Evolutionary conservation across 2,888 invertebrate genomes (phyloP), one percentile per base, ranked within the genome.

Genomic region (Hirtodrosophila trivittata): DNA sequence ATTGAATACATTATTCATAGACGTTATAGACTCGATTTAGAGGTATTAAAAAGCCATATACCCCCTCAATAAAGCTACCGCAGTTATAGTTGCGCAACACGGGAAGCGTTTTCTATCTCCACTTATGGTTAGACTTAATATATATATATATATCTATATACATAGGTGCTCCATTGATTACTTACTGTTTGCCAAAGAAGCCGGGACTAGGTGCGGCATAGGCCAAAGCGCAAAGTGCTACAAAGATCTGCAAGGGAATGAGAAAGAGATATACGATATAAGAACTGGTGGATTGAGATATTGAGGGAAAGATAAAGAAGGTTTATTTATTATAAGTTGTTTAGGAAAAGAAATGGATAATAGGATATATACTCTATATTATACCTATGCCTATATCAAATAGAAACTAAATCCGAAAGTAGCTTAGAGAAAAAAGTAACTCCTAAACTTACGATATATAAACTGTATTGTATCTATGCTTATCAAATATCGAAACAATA

Each of bases 151-250:
- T 32, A 32, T 32, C 3, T 21, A 21, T 21, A 21, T 21, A 5
- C 5, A 21, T 21, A 21, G 5, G 18, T 21, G 18, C 28, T 28
- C 9, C 9, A 43, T 41, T 28, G 42, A 63, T 46, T 77, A 89
- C 90, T 90, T 77, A 90, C 90, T 90, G 90, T 77, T 87, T 89
- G 67, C 87, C 85, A 73, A 87, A 85, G 80, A 89, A 89, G 68
- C 88, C 89, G 47, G 90, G 89, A 55, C 81, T 74, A 54, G 89
- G 89, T 52, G 89, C 87, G 54, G 78, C 75, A 66, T 82, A 85
- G 9, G 86, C 89, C 66, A 89, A 59, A 50, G 89, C 86, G 56
- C 88, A 66, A 58, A 89, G 66, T 46, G 87, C 87, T 16, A 90
- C 71, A 65, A 89, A 75, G 56, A 90, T 74, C 90, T 90, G 75